These are phyloP conservation scores for Eristalinus sepulchralis DNA, from an alignment of 2,888 invertebrate species.

Conservation along the genomic window DNA sequence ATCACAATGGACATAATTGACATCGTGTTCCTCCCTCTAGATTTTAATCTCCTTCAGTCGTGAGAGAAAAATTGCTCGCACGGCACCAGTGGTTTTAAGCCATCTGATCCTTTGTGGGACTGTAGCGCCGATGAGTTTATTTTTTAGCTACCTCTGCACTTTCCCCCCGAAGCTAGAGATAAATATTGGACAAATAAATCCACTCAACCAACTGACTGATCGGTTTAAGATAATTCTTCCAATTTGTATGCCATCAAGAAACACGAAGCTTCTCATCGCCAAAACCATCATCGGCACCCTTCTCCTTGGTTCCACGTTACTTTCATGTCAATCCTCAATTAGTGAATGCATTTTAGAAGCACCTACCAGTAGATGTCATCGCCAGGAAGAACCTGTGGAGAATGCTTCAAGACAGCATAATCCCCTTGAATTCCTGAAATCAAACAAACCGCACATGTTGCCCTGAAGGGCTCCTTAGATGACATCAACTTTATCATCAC, in stretches of 20 bases:
- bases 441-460: background rate
- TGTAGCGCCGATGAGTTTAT: too few species aligned
- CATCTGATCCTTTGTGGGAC: too few species aligned
- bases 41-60: too few species aligned
- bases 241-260: background rate
- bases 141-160: too few species aligned
- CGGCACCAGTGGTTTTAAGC: too few species aligned
- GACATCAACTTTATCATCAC: background rate
- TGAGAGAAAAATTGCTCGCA: too few species aligned
- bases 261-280: background rate
- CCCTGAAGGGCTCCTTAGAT: background rate
- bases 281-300: background rate
- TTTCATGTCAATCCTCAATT: background rate
- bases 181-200: too few species aligned
- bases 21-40: too few species aligned
- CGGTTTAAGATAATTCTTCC: background rate
- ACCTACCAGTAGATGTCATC: background rate
- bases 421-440: slow-evolving; percentile 1
- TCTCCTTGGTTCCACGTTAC: background rate
- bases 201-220: too few species aligned
- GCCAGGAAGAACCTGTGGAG: background rate
- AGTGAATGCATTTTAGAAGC: background rate
- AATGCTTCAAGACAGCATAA: background rate
- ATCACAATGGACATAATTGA: too few species aligned
- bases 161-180: too few species aligned